A percentile compares a stretch with the other conserved stretches of the same genome.
These are phyloP conservation scores for Catotricha subobsoleta DNA, from an alignment of 2,888 invertebrate species.

Conservation along the genomic window DNA sequence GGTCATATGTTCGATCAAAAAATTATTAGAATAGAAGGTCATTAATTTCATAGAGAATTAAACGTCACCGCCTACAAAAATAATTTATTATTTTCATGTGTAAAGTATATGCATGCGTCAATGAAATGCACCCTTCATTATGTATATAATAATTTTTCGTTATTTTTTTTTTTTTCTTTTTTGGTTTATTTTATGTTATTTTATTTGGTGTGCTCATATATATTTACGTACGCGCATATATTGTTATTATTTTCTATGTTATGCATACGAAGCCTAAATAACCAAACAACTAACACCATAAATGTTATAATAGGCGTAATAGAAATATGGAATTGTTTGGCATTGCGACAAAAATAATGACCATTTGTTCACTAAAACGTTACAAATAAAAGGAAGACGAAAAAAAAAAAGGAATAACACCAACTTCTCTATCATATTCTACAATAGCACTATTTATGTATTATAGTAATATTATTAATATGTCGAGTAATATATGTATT, in stretches of 20 bases:
- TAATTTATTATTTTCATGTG: slow-evolving; percentile 5
- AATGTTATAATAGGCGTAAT: not conserved
- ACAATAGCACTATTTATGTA: no score
- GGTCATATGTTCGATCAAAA: no score
- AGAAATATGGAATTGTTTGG: not conserved
- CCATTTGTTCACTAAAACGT: not conserved
- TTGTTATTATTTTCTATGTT: not conserved
- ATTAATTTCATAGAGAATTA: slow-evolving; percentile 5
- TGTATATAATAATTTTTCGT: no score
- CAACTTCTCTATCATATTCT: no score
- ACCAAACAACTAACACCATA: not conserved
- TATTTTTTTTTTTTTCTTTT: slow-evolving; percentile 3
- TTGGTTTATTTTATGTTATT: not conserved
- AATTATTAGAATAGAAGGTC: not conserved
- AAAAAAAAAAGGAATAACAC: no score
- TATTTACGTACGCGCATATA: not conserved
- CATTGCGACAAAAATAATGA: not conserved
- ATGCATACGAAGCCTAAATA: not conserved
- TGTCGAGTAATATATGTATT: no score
- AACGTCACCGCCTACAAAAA: slow-evolving; percentile 6
- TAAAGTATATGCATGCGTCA: no score
- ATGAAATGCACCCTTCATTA: no score
- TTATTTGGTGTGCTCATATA: not conserved
- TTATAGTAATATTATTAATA: no score
- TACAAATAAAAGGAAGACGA: not conserved